These are phyloP conservation scores for Gouania willdenowi DNA, from an alignment of 2,797 vertebrate genomes.

Conservation along the genomic window DNA sequence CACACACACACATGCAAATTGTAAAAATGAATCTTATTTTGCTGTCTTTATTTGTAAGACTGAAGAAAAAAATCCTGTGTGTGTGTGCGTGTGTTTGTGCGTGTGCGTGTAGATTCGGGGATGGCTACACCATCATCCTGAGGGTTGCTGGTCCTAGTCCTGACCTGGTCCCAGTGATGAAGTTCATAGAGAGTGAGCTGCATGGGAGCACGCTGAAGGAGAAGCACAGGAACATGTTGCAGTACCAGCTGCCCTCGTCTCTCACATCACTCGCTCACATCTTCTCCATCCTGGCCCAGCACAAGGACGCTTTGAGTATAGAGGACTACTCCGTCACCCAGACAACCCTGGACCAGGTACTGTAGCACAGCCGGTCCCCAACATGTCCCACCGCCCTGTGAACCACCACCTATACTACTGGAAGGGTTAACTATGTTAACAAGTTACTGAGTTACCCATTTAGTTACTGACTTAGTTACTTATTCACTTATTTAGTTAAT, in stretches of 20 bases:
- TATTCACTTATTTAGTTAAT: too few species aligned
- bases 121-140: conserved; percentile 94
- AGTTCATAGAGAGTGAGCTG: conserved; percentile 87
- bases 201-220: conserved; percentile 92
- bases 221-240: conserved; percentile 94
- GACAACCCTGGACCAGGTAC: conserved; percentile 98
- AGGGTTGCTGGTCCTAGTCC: conserved; percentile 88
- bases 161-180: conserved; percentile 86
- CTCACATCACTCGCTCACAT: conserved; percentile 91
- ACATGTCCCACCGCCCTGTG: too few species aligned
- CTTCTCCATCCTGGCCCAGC: conserved; percentile 91
- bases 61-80: too few species aligned
- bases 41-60: neutral
- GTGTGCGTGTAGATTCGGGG: conserved; percentile 96
- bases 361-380: too few species aligned
- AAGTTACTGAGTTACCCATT: too few species aligned
- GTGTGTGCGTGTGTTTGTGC: too few species aligned
- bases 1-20: too few species aligned
- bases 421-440: too few species aligned
- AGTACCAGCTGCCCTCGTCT: conserved; percentile 92
- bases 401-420: too few species aligned
- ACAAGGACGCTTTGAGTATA: conserved; percentile 91
- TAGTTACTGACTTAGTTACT: too few species aligned
- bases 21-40: too few species aligned
- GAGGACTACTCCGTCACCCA: conserved; percentile 98